Evolutionary conservation across 1,140 invertebrate species (phyloP).

Genomic region (Trachymyrmex septentrionalis): DNA sequence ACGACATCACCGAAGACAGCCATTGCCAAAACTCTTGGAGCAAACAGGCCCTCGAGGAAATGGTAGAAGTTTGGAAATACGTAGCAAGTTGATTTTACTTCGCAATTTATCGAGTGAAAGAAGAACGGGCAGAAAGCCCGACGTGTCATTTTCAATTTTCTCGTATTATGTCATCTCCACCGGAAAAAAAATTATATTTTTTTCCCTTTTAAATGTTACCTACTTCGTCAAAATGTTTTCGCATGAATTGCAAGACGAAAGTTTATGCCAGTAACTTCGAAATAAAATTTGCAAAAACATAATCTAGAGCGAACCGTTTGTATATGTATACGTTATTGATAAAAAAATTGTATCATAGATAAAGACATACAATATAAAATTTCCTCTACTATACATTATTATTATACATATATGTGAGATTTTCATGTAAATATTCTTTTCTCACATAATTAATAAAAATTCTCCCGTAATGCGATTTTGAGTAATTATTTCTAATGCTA

Average conservation of each 20-base stretch:
- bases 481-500: background rate
- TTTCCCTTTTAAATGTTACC: constrained; percentile 11
- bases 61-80: background rate
- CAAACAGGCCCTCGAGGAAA: constrained; percentile 25
- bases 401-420: too few relatives aligned
- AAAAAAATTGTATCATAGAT: constrained; percentile 19
- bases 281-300: constrained; percentile 15
- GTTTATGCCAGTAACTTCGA: background rate
- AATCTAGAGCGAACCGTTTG: background rate
- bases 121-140: background rate
- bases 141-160: too few relatives aligned
- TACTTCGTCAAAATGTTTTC: background rate
- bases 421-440: too few relatives aligned
- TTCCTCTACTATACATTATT: background rate
- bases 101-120: background rate
- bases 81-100: constrained; percentile 16
- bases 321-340: background rate
- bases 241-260: constrained; percentile 3
- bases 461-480: background rate
- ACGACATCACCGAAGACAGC: constrained; percentile 7
- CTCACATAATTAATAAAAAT: background rate
- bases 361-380: background rate
- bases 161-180: background rate
- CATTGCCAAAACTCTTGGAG: constrained; percentile 25
- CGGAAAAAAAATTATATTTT: constrained; percentile 22